These are phyloP conservation scores for Subacronicta megacephala DNA, from an alignment of 2,888 invertebrate genomes.

Conservation along the genomic window DNA sequence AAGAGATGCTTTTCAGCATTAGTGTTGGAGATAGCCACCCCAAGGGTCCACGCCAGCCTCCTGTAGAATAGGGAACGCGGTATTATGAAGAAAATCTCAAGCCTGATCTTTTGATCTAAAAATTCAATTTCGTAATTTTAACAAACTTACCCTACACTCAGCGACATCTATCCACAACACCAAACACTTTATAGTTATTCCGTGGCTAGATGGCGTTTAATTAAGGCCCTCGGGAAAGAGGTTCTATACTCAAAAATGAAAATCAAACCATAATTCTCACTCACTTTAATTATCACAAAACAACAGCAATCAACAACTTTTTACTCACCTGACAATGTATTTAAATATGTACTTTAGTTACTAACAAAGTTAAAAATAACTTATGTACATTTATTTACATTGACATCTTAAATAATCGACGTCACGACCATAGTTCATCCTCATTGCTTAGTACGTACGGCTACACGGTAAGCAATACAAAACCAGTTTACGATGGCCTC, in stretches of 20 bases:
- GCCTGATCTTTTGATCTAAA: too few relatives aligned
- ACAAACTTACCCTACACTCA: not conserved
- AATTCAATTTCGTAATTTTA: too few relatives aligned
- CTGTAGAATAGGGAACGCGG: too few relatives aligned
- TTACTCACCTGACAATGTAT: constrained; percentile 36
- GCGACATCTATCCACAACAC: constrained; percentile 22
- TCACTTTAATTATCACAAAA: constrained; percentile 65
- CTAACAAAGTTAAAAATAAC: constrained; percentile 41
- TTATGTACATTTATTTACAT: constrained; percentile 54
- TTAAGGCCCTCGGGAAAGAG: not conserved
- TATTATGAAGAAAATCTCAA: too few relatives aligned
- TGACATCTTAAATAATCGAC: constrained; percentile 13
- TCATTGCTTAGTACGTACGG: too few relatives aligned
- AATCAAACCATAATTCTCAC: constrained; percentile 17
- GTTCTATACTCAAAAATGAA: constrained; percentile 15
- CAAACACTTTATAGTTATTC: not conserved
- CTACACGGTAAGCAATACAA: too few relatives aligned
- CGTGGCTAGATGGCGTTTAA: constrained; percentile 19
- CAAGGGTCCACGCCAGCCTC: too few relatives aligned
- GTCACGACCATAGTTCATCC: not conserved
- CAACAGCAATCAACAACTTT: constrained; percentile 56
- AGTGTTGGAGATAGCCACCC: too few relatives aligned
- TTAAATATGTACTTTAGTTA: constrained; percentile 45
- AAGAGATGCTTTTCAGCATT: too few relatives aligned
- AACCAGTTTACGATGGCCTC: too few relatives aligned